phyloP scores from a whole-genome alignment of 2,888 invertebrate species.

The Xanthostigma xanthostigma region DNA sequence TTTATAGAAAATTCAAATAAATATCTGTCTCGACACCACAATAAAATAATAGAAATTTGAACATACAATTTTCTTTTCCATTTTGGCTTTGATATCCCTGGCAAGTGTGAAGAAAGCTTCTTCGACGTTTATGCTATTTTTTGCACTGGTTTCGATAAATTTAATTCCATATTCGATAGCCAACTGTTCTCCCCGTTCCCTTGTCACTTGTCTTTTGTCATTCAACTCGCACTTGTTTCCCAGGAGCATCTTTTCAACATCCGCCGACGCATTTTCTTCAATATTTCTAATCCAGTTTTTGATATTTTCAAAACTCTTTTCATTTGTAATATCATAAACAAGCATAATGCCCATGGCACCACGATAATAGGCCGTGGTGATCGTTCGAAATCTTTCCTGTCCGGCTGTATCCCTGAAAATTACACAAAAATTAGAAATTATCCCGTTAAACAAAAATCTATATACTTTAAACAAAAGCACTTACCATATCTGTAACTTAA shows the following conservation, averaged over 20 bases:
- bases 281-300: constrained; percentile 99
- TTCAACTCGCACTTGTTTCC: constrained; percentile 98
- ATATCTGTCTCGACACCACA: too few species aligned
- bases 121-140: constrained; percentile 94
- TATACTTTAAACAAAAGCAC: constrained; percentile 19
- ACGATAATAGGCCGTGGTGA: constrained; percentile 98
- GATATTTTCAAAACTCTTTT: constrained; percentile 97
- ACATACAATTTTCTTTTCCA: constrained; percentile 94
- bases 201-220: constrained; percentile 88
- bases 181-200: constrained; percentile 91
- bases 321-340: constrained; percentile 98
- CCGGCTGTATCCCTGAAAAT: constrained; percentile 89
- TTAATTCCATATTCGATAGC: constrained; percentile 97
- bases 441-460: constrained; percentile 2
- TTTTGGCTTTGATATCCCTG: constrained; percentile 93
- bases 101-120: constrained; percentile 95
- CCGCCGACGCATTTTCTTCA: constrained; percentile 96
- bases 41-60: not conserved
- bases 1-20: too few species aligned
- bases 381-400: constrained; percentile 96
- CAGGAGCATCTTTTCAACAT: constrained; percentile 98
- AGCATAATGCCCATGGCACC: constrained; percentile 99
- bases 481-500: constrained; percentile 98
- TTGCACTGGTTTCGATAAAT: constrained; percentile 98
- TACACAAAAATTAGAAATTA: constrained; percentile 1